A percentile compares a stretch with the other conserved stretches of the same genome.
phyloP scores from a whole-genome alignment of 1,140 invertebrate genomes.

The Idris sp. region DNA sequence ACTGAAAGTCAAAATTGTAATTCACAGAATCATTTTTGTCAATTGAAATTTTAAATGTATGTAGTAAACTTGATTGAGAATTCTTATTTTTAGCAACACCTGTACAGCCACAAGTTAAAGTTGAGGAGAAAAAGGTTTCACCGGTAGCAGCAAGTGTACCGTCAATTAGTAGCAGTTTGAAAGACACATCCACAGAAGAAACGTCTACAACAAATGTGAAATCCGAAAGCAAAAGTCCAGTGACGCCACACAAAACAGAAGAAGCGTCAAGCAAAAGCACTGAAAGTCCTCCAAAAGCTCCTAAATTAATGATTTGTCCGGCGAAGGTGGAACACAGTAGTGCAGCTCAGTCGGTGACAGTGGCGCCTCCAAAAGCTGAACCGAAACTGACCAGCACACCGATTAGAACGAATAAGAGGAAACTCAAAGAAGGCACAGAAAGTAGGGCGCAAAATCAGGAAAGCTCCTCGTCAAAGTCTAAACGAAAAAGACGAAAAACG shows the following conservation, averaged over 20 bases:
- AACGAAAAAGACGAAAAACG: slow-evolving; percentile 81
- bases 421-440: slow-evolving; percentile 74
- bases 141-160: too few species aligned
- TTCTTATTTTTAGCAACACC: too few species aligned
- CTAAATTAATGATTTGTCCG: slow-evolving; percentile 21
- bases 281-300: slow-evolving; percentile 38
- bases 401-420: slow-evolving; percentile 71
- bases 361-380: slow-evolving; percentile 61
- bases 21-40: too few species aligned
- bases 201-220: slow-evolving; percentile 27
- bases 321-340: slow-evolving; percentile 43
- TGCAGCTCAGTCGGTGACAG: slow-evolving; percentile 8
- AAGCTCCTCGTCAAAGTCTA: slow-evolving; percentile 78
- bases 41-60: too few species aligned
- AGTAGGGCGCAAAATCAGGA: slow-evolving; percentile 65
- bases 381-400: slow-evolving; percentile 41
- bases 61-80: too few species aligned
- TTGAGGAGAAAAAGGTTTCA: too few species aligned
- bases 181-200: slow-evolving; percentile 66
- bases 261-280: slow-evolving; percentile 20
- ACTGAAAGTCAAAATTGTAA: too few species aligned
- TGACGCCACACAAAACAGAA: slow-evolving; percentile 60
- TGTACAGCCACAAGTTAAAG: too few species aligned
- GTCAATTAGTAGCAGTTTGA: slow-evolving; percentile 61
- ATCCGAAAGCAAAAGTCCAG: slow-evolving; percentile 54